Percentiles rank a stretch among this genome's conserved stretches.
phyloP scores from a whole-genome alignment of 1,140 invertebrate genomes.

The Drepana arcuata region DNA sequence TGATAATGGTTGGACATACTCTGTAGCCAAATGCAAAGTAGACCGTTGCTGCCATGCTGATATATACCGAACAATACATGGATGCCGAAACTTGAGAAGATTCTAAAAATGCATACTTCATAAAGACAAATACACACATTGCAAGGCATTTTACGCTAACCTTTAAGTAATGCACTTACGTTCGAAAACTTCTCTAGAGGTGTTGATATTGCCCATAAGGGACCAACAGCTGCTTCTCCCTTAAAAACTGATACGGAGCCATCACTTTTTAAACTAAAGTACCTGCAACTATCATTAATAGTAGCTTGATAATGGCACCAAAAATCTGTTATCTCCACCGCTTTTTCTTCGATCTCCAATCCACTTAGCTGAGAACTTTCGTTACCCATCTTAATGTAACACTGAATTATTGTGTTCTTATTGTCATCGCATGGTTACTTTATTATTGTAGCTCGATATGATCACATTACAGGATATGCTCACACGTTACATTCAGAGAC shows the following conservation, averaged over 20 bases:
- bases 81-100: constrained; percentile 85
- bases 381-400: constrained; percentile 85
- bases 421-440: too few relatives aligned
- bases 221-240: constrained; percentile 75
- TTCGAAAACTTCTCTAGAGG: constrained; percentile 82
- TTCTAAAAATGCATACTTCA: constrained; percentile 75
- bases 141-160: background rate
- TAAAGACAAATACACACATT: constrained; percentile 2
- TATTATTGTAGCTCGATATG: too few relatives aligned
- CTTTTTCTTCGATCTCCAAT: constrained; percentile 81
- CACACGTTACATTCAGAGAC: too few relatives aligned
- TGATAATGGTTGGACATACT: constrained; percentile 80
- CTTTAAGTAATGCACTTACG: constrained; percentile 65
- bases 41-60: constrained; percentile 84
- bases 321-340: constrained; percentile 82
- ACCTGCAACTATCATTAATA: constrained; percentile 70
- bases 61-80: constrained; percentile 84
- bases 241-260: constrained; percentile 82
- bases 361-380: constrained; percentile 80
- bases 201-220: constrained; percentile 76
- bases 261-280: constrained; percentile 71
- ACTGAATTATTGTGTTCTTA: too few relatives aligned
- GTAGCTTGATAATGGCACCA: constrained; percentile 82
- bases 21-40: constrained; percentile 82
- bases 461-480: too few relatives aligned